Evolutionary conservation across 2,888 invertebrate species (phyloP).

Genomic region (Eupithecia tripunctaria): DNA sequence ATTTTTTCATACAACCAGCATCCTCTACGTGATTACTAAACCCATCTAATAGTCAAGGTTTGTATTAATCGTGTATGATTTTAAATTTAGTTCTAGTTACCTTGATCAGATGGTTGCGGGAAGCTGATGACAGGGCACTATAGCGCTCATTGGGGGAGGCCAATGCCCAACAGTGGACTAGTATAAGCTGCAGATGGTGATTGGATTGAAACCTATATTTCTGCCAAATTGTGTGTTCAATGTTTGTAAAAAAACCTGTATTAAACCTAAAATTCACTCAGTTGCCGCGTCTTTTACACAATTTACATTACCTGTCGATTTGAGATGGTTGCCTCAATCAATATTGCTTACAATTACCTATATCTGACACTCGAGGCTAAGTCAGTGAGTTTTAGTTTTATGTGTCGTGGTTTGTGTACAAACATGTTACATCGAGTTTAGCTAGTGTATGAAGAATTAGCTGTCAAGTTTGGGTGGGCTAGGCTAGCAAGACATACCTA

Average conservation of each 20-base stretch:
- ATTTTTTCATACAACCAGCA: neutral
- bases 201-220: too few relatives aligned
- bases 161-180: neutral
- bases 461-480: neutral
- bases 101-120: neutral
- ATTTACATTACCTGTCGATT: too few relatives aligned
- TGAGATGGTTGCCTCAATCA: too few relatives aligned
- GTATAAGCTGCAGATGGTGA: neutral
- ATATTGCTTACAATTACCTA: too few relatives aligned
- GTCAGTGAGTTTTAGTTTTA: too few relatives aligned
- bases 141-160: neutral
- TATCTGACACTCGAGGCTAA: too few relatives aligned
- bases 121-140: neutral
- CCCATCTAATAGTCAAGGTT: neutral
- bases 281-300: too few relatives aligned
- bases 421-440: too few relatives aligned
- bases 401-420: too few relatives aligned
- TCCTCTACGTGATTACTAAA: conserved; percentile 1
- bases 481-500: neutral
- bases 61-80: neutral
- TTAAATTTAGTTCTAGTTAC: neutral
- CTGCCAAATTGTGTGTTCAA: too few relatives aligned
- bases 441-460: neutral
- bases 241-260: too few relatives aligned
- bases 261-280: too few relatives aligned